Conservation (phyloP, 2,888 invertebrate species). For the Cantharis nigra region DNA sequence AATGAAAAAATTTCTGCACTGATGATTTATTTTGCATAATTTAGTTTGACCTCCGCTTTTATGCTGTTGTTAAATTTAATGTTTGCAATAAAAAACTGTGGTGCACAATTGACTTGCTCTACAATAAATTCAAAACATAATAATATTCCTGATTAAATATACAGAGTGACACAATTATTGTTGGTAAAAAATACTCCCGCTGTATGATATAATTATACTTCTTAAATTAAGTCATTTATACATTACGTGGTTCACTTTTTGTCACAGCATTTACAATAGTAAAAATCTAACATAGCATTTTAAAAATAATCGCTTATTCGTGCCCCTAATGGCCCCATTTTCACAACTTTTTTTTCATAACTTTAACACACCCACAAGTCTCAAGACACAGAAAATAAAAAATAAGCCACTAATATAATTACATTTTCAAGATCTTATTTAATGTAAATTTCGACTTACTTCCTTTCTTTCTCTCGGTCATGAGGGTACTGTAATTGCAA, state of each 20-base stretch:
- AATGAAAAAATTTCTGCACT: no score
- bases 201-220: background rate
- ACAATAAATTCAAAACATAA: background rate
- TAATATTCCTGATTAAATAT: background rate
- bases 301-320: constrained; percentile 20
- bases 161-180: background rate
- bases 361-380: background rate
- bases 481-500: background rate
- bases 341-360: constrained; percentile 8
- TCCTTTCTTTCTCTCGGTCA: background rate
- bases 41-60: no score
- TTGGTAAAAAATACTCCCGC: background rate
- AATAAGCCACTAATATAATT: background rate
- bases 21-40: no score
- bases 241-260: constrained; percentile 12
- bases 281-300: background rate
- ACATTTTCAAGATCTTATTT: background rate
- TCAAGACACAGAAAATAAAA: background rate
- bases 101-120: background rate
- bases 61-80: background rate
- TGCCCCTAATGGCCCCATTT: constrained; percentile 31
- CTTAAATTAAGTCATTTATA: constrained; percentile 18
- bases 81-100: background rate
- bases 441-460: background rate
- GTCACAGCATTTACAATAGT: constrained; percentile 23